phyloP scores from a whole-genome alignment of 1,140 invertebrate species.

The Tetraneura akinire region DNA sequence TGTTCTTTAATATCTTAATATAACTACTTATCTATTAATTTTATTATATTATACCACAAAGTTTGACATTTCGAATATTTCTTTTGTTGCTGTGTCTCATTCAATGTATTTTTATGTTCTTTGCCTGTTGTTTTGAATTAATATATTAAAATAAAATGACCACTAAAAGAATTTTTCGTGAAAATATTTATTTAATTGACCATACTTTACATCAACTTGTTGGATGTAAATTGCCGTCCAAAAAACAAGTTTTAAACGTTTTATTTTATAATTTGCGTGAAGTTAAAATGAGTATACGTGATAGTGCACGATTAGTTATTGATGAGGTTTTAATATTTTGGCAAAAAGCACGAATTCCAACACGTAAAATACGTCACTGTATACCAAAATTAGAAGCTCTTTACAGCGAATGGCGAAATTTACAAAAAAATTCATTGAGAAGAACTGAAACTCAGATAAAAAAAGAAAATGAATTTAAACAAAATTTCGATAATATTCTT shows the following conservation, averaged over 20 bases:
- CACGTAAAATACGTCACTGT: conserved; percentile 50
- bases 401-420: conserved; percentile 52
- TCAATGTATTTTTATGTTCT: no score
- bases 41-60: no score
- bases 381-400: conserved; percentile 53
- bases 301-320: conserved; percentile 18
- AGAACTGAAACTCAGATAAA: conserved; percentile 40
- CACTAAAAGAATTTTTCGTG: no score
- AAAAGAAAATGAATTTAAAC: conserved; percentile 13
- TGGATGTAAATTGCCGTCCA: conserved; percentile 53
- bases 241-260: conserved; percentile 52
- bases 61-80: no score
- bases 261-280: conserved; percentile 52
- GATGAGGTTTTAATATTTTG: conserved; percentile 41
- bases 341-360: conserved; percentile 48
- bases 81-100: no score
- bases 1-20: no score
- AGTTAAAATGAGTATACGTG: conserved; percentile 12
- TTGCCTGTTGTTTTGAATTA: no score
- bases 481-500: not conserved
- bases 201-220: conserved; percentile 44
- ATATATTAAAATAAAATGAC: no score
- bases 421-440: conserved; percentile 51
- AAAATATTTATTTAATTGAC: no score
- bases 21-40: no score